A percentile compares a stretch with the other conserved stretches of the same genome.
phyloP scores from a whole-genome alignment of 2,113 vertebrate species.

The Gymnobelideus leadbeateri region DNA sequence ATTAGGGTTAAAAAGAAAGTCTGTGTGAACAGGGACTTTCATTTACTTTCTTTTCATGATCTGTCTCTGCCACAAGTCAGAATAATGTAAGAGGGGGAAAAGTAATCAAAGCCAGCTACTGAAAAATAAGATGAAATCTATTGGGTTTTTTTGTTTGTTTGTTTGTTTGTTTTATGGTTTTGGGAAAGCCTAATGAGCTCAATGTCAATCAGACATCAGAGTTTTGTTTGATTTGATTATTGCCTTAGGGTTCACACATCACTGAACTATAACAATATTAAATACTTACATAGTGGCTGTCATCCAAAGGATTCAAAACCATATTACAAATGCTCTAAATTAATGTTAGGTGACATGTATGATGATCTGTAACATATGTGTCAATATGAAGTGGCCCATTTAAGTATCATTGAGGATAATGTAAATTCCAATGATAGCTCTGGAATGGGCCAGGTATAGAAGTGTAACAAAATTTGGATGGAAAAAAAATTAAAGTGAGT shows the following conservation, averaged over 20 bases:
- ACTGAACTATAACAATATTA: background rate
- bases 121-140: background rate
- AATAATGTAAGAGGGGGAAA: background rate
- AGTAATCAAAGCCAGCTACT: background rate
- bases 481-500: constrained; percentile 33
- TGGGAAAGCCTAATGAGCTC: background rate
- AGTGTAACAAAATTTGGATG: background rate
- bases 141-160: too few species aligned
- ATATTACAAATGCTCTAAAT: constrained; percentile 57
- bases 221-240: background rate
- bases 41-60: background rate
- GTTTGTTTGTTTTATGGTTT: background rate
- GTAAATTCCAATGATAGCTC: background rate
- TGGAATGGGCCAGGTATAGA: background rate
- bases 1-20: background rate
- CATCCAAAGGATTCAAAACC: constrained; percentile 35
- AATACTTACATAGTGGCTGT: background rate
- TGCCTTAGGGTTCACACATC: background rate
- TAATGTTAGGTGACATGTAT: constrained; percentile 69
- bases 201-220: background rate
- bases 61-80: background rate
- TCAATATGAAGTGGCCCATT: constrained; percentile 60
- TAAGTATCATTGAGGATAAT: constrained; percentile 9
- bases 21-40: background rate
- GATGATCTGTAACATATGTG: constrained; percentile 50